A percentile compares a stretch with the other conserved stretches of the same genome.
These are phyloP conservation scores for Biston betularia DNA, from an alignment of 2,888 invertebrate species.

Conservation along the genomic window DNA sequence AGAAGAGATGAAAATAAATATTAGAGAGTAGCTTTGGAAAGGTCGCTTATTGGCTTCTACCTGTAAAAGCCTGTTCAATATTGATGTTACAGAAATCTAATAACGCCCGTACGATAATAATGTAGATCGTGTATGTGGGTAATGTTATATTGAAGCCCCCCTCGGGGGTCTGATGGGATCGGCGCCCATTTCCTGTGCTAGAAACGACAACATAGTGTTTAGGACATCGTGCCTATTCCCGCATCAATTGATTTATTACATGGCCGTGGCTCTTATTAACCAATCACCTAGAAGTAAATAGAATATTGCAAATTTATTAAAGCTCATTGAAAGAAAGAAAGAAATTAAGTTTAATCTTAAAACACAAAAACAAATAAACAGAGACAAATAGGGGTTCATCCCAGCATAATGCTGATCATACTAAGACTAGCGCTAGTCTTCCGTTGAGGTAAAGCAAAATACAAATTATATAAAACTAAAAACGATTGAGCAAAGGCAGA, in stretches of 20 bases:
- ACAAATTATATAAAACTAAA: too few species aligned
- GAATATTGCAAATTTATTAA: too few species aligned
- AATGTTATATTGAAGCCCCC: constrained; percentile 32
- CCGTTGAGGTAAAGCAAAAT: too few species aligned
- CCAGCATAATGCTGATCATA: too few species aligned
- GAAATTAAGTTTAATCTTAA: too few species aligned
- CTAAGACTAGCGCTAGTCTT: too few species aligned
- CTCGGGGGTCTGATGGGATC: constrained; percentile 18
- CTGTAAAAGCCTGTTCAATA: constrained; percentile 57
- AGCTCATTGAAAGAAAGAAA: too few species aligned
- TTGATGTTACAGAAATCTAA: constrained; percentile 65
- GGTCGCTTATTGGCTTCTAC: constrained; percentile 64
- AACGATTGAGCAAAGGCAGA: too few species aligned
- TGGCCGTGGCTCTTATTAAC: constrained; percentile 13
- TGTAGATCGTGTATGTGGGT: constrained; percentile 20
- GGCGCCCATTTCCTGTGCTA: constrained; percentile 37
- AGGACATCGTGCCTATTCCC: constrained; percentile 20
- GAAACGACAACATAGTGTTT: constrained; percentile 34
- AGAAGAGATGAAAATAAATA: constrained; percentile 38
- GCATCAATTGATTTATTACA: constrained; percentile 23
- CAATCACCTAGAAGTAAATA: too few species aligned
- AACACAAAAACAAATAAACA: too few species aligned
- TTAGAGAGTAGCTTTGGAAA: constrained; percentile 47
- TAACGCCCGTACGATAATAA: constrained; percentile 48
- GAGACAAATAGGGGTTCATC: too few species aligned